Conservation (phyloP, 2,888 invertebrate genomes). For the Seira musarum region DNA sequence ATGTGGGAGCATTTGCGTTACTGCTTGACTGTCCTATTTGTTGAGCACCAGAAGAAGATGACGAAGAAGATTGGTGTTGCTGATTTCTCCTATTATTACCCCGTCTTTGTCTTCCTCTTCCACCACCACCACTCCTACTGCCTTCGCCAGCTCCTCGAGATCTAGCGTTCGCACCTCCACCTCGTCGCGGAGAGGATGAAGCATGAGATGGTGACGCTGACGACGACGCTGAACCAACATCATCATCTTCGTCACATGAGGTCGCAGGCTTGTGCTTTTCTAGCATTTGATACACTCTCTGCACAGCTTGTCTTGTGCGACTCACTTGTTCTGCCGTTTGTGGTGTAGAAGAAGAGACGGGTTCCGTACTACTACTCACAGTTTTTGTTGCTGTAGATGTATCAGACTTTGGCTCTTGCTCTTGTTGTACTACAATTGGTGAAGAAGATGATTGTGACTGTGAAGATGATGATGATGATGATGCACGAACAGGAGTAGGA, state of each 20-base stretch:
- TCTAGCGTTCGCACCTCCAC: constrained; percentile 49
- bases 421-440: constrained; percentile 1
- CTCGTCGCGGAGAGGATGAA: constrained; percentile 43
- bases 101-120: constrained; percentile 47
- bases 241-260: constrained; percentile 61
- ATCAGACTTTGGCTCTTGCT: constrained; percentile 10
- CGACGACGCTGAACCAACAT: constrained; percentile 50
- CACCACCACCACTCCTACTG: constrained; percentile 12
- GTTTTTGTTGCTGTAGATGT: background rate
- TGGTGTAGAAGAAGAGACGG: constrained; percentile 21
- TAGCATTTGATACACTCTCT: constrained; percentile 68
- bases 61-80: constrained; percentile 31
- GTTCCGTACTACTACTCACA: constrained; percentile 16
- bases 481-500: constrained; percentile 21
- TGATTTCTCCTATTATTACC: constrained; percentile 39
- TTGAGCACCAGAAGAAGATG: constrained; percentile 36
- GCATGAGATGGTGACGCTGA: constrained; percentile 30
- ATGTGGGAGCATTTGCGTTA: constrained; percentile 21
- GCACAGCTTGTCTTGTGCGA: constrained; percentile 68
- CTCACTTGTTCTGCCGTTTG: constrained; percentile 39
- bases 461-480: too few species aligned
- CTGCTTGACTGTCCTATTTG: constrained; percentile 43
- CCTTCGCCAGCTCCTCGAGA: constrained; percentile 34
- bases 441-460: background rate
- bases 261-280: constrained; percentile 69